A percentile compares a stretch with the other conserved stretches of the same genome.
phyloP scores from a whole-genome alignment of 2,888 invertebrate species.

The Troides aeacus region DNA sequence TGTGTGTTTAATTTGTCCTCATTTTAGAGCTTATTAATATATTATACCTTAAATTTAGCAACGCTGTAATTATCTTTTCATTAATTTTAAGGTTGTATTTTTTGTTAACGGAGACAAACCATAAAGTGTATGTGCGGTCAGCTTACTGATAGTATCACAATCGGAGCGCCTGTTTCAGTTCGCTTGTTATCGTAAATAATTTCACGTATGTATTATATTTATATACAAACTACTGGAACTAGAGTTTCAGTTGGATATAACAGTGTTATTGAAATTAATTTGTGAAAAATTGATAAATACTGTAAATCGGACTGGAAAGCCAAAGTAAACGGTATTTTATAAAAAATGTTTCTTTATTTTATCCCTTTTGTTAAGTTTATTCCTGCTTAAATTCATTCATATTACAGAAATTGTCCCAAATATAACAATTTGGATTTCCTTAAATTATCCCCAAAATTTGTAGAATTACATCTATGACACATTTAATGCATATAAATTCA shows the following conservation, averaged over 20 bases:
- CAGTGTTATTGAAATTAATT: conserved; percentile 73
- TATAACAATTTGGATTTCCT: too few species aligned
- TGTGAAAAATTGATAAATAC: conserved; percentile 70
- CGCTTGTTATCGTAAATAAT: conserved; percentile 55
- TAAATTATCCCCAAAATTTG: too few species aligned
- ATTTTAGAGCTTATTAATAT: conserved; percentile 80
- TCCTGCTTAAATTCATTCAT: too few species aligned
- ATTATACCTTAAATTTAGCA: conserved; percentile 68
- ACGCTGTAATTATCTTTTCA: conserved; percentile 75
- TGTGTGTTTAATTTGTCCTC: conserved; percentile 72
- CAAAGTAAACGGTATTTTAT: conserved; percentile 80
- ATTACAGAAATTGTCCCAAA: too few species aligned
- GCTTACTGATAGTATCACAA: conserved; percentile 40
- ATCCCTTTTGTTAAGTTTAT: conserved; percentile 8
- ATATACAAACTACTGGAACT: conserved; percentile 59
- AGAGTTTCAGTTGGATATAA: conserved; percentile 66
- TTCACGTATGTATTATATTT: conserved; percentile 61
- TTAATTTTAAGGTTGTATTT: conserved; percentile 71
- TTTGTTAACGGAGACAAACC: conserved; percentile 48
- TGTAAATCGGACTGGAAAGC: conserved; percentile 78
- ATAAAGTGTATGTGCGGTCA: conserved; percentile 41
- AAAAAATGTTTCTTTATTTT: conserved; percentile 37
- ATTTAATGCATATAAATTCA: too few species aligned
- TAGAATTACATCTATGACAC: too few species aligned
- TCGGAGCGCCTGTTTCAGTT: conserved; percentile 45